Evolutionary conservation across 2,797 vertebrate genomes (phyloP).

Genomic region (Amphiprion clarkii): DNA sequence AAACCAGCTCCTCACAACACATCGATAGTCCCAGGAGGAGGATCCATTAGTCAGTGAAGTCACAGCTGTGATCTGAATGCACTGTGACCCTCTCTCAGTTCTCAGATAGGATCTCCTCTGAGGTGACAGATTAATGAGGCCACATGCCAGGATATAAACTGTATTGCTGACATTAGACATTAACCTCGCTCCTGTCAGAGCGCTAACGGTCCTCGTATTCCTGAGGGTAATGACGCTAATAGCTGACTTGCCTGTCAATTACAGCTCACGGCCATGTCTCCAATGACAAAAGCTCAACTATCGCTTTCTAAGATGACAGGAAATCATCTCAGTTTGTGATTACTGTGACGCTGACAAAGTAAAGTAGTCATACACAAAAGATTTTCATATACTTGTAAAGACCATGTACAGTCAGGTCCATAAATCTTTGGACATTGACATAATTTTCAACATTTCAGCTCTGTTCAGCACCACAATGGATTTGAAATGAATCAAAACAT

Average conservation of each 20-base stretch:
- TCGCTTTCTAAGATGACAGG: slow-evolving; percentile 36
- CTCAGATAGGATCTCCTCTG: slow-evolving; percentile 34
- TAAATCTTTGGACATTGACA: too few relatives aligned
- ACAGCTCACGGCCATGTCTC: slow-evolving; percentile 43
- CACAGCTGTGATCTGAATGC: slow-evolving; percentile 62
- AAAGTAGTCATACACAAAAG: neutral
- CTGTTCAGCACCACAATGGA: too few relatives aligned
- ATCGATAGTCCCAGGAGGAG: slow-evolving; percentile 22
- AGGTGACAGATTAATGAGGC: slow-evolving; percentile 68
- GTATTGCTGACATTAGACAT: slow-evolving; percentile 58
- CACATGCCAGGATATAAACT: slow-evolving; percentile 38
- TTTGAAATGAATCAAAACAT: too few relatives aligned
- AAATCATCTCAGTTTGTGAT: slow-evolving; percentile 42
- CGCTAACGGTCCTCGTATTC: slow-evolving; percentile 31
- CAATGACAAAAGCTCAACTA: slow-evolving; percentile 61
- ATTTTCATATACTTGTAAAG: too few relatives aligned
- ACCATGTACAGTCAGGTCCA: too few relatives aligned
- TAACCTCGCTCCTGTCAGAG: slow-evolving; percentile 57
- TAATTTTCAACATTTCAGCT: too few relatives aligned
- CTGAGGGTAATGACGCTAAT: slow-evolving; percentile 41
- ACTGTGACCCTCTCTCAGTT: slow-evolving; percentile 42
- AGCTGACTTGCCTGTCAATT: slow-evolving; percentile 57
- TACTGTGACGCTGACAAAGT: slow-evolving; percentile 40
- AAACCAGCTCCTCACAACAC: slow-evolving; percentile 28
- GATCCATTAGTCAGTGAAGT: slow-evolving; percentile 44